Percentiles rank a stretch among this genome's conserved stretches.
These are phyloP conservation scores for Polydrusus tereticollis DNA, from an alignment of 2,888 invertebrate species.

Conservation along the genomic window DNA sequence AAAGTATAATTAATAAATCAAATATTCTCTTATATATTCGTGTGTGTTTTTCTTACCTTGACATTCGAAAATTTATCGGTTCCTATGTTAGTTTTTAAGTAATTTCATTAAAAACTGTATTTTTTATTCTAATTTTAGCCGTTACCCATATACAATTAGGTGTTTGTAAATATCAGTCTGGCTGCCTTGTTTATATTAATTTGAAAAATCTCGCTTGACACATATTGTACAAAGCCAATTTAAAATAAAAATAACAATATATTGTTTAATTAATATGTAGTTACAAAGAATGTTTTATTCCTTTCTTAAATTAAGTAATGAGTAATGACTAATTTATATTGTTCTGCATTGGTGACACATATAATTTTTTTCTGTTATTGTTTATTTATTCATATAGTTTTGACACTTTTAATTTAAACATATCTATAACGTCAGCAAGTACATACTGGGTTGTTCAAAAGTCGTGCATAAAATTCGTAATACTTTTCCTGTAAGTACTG, in stretches of 20 bases:
- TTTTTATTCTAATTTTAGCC: constrained; percentile 11
- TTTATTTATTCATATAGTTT: no score
- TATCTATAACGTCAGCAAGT: no score
- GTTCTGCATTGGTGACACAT: no score
- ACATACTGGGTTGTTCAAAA: no score
- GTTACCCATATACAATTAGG: neutral
- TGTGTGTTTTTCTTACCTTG: neutral
- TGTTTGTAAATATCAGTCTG: constrained; percentile 1
- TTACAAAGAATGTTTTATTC: no score
- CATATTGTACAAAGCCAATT: neutral
- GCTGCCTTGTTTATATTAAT: neutral
- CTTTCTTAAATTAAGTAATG: no score
- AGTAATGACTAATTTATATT: no score
- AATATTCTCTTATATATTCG: neutral
- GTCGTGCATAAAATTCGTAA: no score
- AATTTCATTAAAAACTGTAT: neutral
- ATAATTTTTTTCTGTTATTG: no score
- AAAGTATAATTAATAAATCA: neutral
- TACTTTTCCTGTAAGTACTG: no score
- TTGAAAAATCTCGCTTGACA: neutral
- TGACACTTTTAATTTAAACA: no score
- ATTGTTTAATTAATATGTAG: no score
- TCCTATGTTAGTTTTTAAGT: neutral
- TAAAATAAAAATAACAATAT: neutral
- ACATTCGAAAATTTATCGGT: constrained; percentile 13